Evolutionary conservation across 2,888 invertebrate genomes (phyloP), one percentile per base, ranked within the genome.

Genomic region (Cephonodes hylas): DNA sequence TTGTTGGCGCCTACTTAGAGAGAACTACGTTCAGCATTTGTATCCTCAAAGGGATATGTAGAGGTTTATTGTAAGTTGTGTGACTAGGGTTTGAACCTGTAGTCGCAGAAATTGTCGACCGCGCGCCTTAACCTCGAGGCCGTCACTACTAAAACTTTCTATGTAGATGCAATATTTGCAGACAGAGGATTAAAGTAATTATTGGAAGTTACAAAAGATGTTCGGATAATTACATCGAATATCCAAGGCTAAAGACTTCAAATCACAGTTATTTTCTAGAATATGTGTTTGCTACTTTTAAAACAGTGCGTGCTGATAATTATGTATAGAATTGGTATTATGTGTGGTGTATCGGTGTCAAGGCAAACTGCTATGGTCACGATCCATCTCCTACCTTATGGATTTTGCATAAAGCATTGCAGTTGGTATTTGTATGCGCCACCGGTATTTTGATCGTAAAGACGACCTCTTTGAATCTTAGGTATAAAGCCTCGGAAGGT

Each of bases 281-380:
- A 53, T 15, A 18, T 53, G 53, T 15, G 31, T 18, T 18, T 27
- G 10, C 27, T 38, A 38, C 13, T 10, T 45, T 22, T 22, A 53
- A 53, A 46, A 25, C 31, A 31, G 27, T 53, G 31, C 53, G 53
- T 53, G 46, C 46, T 1, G 48, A 31, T 53, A 18, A 31, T 62
- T 27, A 60, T 60, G n/a, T 48, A 53, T 42, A 25, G 60, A 53
- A 60, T 38, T 53, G 38, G 38, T 48, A 42, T 60, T 53, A 42
- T 42, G n/a, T 58, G 23, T 15, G 20, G 23, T 58, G 45, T 57
- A 61, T 64, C 38, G 38, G 34, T 64, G 61, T 57, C 64, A 64
- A 64, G 64, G 64, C 38, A 34, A 56, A 58, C 53, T 8, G 18
- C 59, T 59, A 22, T 22, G 59, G 56, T 59, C 61, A 59, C 58